phyloP scores from a whole-genome alignment of 2,888 invertebrate species.

The Griposia aprilina region DNA sequence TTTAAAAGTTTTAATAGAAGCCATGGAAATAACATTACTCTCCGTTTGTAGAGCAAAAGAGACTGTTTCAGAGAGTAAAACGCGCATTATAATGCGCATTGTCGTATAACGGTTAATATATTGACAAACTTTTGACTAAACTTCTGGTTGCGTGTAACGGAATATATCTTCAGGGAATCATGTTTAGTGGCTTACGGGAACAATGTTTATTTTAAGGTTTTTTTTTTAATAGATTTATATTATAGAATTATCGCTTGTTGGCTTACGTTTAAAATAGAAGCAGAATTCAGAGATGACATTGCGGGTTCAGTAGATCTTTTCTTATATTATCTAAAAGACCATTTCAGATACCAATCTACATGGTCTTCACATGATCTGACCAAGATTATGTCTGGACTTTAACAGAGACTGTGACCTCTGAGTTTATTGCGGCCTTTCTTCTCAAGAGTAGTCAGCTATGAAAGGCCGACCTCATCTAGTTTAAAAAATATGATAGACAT shows the following conservation, averaged over 20 bases:
- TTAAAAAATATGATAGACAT: too few species aligned
- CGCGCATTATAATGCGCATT: conserved; percentile 27
- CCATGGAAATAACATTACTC: conserved; percentile 65
- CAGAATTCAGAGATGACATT: not conserved
- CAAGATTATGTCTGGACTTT: too few species aligned
- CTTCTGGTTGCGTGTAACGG: conserved; percentile 30
- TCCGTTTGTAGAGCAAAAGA: conserved; percentile 42
- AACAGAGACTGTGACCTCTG: too few species aligned
- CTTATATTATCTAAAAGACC: not conserved
- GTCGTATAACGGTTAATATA: conserved; percentile 42
- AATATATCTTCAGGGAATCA: conserved; percentile 18
- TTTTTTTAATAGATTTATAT: conserved; percentile 9
- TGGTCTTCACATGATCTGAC: too few species aligned
- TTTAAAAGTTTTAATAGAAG: conserved; percentile 75
- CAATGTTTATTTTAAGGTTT: not conserved
- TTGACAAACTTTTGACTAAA: conserved; percentile 51
- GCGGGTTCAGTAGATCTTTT: not conserved
- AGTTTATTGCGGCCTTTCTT: too few species aligned
- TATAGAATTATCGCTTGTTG: not conserved
- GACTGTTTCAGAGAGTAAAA: conserved; percentile 30
- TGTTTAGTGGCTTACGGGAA: conserved; percentile 9
- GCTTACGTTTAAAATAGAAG: not conserved
- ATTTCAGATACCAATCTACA: too few species aligned
- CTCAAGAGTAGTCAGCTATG: too few species aligned
- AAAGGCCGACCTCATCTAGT: too few species aligned